These are phyloP conservation scores for Diogma glabrata DNA, from an alignment of 2,888 invertebrate species.

Conservation along the genomic window DNA sequence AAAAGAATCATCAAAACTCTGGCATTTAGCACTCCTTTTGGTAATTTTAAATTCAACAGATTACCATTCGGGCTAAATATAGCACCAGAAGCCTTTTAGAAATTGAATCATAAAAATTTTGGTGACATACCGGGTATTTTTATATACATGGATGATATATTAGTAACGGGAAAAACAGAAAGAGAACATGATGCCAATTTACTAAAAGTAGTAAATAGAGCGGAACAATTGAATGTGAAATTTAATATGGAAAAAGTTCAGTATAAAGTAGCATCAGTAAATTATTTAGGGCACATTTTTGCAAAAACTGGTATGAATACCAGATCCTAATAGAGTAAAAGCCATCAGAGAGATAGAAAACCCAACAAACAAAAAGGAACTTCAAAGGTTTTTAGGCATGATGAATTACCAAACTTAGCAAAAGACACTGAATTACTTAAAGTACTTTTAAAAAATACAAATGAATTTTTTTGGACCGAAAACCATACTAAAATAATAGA, in stretches of 20 bases:
- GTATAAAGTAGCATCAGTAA: no score
- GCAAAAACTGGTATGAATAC: constrained; percentile 7
- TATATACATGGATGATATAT: constrained; percentile 1
- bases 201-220: no score
- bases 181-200: no score
- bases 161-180: constrained; percentile 14
- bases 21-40: no score
- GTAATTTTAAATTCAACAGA: no score
- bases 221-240: constrained; percentile 15
- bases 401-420: constrained; percentile 18
- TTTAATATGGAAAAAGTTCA: constrained; percentile 14
- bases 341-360: constrained; percentile 14
- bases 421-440: constrained; percentile 14
- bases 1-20: no score
- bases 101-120: no score
- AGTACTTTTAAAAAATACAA: constrained; percentile 15
- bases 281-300: constrained; percentile 14
- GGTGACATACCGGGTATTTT: not conserved
- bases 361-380: constrained; percentile 12
- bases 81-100: no score
- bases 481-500: not conserved
- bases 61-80: no score
- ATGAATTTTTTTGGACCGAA: no score
- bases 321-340: constrained; percentile 11
- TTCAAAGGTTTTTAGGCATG: constrained; percentile 17